Evolutionary conservation across 2,113 vertebrate genomes (phyloP).

Genomic region (Romanogobio albipinnatus): DNA sequence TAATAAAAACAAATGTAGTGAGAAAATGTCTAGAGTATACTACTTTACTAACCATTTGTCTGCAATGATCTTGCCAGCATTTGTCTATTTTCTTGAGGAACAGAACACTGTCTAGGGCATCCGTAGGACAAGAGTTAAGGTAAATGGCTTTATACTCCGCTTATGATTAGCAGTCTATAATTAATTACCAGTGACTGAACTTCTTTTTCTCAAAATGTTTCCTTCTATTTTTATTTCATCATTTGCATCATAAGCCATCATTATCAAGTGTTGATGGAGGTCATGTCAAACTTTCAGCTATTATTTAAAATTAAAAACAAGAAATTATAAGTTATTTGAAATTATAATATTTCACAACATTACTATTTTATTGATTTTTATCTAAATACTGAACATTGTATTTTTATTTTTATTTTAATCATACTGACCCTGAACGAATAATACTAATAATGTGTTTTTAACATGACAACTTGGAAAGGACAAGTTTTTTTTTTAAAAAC

Average conservation of each 20-base stretch:
- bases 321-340: too few relatives aligned
- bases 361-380: too few relatives aligned
- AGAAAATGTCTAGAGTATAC: neutral
- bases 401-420: too few relatives aligned
- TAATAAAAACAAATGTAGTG: neutral
- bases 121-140: slow-evolving; percentile 84
- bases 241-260: neutral
- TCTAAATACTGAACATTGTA: too few relatives aligned
- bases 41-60: slow-evolving; percentile 90
- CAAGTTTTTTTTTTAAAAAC: too few relatives aligned
- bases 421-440: too few relatives aligned
- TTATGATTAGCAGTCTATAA: neutral
- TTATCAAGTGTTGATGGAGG: neutral
- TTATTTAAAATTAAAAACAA: neutral
- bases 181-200: neutral
- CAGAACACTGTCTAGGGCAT: slow-evolving; percentile 97
- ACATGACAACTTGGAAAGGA: too few relatives aligned
- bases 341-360: too few relatives aligned
- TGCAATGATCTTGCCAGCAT: slow-evolving; percentile 99
- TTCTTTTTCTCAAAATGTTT: neutral
- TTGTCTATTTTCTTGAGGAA: slow-evolving; percentile 99
- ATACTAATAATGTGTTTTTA: neutral
- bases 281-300: neutral
- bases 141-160: slow-evolving; percentile 53
- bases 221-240: neutral